Percentiles rank a stretch among this genome's conserved stretches.
These are phyloP conservation scores for Phataginus tetradactyla DNA, from an alignment of 2,797 vertebrate species.

Conservation along the genomic window DNA sequence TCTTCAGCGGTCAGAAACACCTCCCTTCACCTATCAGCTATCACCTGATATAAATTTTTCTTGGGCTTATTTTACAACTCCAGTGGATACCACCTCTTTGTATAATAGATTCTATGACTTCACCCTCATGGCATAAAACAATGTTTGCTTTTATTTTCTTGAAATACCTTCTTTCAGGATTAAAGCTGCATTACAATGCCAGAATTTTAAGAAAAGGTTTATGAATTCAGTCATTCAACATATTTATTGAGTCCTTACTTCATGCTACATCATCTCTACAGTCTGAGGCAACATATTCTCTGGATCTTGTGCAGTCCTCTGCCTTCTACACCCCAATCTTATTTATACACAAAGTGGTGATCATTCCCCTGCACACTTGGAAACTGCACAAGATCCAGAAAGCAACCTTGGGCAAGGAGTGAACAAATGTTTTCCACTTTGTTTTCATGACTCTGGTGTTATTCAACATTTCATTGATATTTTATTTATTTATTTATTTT, in stretches of 20 bases:
- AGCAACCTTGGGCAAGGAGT: neutral
- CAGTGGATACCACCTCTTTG: neutral
- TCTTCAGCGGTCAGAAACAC: neutral
- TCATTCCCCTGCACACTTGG: neutral
- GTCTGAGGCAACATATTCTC: neutral
- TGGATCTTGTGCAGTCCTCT: neutral
- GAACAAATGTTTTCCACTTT: neutral
- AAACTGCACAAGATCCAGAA: neutral
- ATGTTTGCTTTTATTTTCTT: constrained; percentile 31
- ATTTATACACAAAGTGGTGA: neutral
- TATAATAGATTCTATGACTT: neutral
- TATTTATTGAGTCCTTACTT: neutral
- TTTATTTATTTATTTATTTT: neutral
- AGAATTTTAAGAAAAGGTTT: constrained; percentile 35
- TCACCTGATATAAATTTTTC: neutral
- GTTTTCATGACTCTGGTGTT: neutral
- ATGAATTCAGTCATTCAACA: neutral
- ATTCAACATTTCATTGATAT: neutral
- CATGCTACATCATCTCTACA: neutral
- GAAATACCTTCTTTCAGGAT: constrained; percentile 8
- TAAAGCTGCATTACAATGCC: constrained; percentile 32
- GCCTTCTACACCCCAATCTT: no score
- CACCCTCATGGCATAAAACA: neutral
- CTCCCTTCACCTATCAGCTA: neutral
- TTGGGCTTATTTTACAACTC: neutral